Evolutionary conservation across 2,113 vertebrate species (phyloP), one percentile per base, ranked within the genome.

Genomic region (Oceanites oceanicus): DNA sequence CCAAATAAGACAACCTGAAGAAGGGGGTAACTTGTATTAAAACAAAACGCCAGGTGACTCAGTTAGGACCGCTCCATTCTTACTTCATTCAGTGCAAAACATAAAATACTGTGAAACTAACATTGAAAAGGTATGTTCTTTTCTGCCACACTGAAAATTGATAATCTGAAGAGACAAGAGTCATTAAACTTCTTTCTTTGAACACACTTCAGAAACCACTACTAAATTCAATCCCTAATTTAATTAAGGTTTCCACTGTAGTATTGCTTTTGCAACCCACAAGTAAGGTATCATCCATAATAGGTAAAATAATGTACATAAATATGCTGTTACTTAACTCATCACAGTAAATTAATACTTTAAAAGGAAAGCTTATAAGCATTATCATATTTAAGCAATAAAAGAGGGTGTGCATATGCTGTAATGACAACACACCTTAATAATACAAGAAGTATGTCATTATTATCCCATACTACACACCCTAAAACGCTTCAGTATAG

Each of bases 361-460:
- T 85, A 95, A 95, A 96, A 96, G 96, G 92, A 95, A 93, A 97
- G 36, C 62, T 93, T 78, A 58, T 21, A 92, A 77, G 76, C 79
- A 78, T 71, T 78, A 82, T 66, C 91, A 89, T 95, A 93, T 94
- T 97, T 95, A 93, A 94, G 79, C 56, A 90, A 4, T 80, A 96
- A 95, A 72, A 55, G 7, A 92, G 89, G 96, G 97, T n/a, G 87
- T 97, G 96, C 74, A 88, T 90, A 94, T 97, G 89, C 92, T 3
- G 78, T 94, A 96, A 97, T 95, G 94, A 94, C 36, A 82, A 91
- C 94, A 95, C 80, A 70, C 89, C 94, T 97, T 90, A 92, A 94
- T 97, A 94, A 96, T 93, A 74, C 27, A 70, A 78, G 62, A 50
- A 90, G 77, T 82, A 96, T 94, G 95, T 76, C 87, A 95, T 91